Evolutionary conservation across 2,113 vertebrate species (phyloP).

Genomic region (Noctilio leporinus): DNA sequence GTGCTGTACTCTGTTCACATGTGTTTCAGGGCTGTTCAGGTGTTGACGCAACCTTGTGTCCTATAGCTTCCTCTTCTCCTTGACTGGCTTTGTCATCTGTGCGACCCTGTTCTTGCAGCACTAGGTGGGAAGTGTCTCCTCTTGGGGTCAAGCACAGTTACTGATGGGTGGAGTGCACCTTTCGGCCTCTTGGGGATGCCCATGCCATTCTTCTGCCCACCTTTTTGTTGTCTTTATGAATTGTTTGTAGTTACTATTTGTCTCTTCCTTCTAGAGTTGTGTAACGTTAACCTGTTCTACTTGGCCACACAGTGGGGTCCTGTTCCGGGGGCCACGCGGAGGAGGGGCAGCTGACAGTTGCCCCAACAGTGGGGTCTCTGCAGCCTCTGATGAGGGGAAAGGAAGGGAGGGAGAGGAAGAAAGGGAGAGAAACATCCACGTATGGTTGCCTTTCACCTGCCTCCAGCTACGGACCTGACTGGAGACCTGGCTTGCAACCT

Average conservation of each 20-base stretch:
- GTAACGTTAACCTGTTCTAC: not conserved
- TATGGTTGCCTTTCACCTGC: no score
- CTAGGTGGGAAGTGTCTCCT: not conserved
- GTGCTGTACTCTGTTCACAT: not conserved
- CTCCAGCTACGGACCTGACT: no score
- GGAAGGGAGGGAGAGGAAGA: no score
- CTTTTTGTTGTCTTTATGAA: not conserved
- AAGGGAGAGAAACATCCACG: no score
- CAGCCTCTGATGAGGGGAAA: fast-evolving
- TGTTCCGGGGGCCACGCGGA: no score
- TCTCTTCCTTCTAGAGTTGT: not conserved
- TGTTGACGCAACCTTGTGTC: not conserved
- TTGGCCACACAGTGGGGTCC: not conserved
- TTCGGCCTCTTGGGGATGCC: not conserved
- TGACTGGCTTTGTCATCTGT: not conserved
- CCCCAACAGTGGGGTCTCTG: not conserved
- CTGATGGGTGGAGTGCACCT: not conserved
- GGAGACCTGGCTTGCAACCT: no score
- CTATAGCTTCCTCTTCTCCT: not conserved
- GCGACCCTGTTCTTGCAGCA: not conserved
- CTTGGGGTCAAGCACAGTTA: fast-evolving
- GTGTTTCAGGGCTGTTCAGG: not conserved
- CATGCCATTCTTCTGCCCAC: not conserved
- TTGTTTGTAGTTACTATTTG: not conserved
- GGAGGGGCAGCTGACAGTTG: fast-evolving